A percentile compares a stretch with the other conserved stretches of the same genome.
Conservation (phyloP, 1,140 invertebrate genomes). For the Metaphire vulgaris region DNA sequence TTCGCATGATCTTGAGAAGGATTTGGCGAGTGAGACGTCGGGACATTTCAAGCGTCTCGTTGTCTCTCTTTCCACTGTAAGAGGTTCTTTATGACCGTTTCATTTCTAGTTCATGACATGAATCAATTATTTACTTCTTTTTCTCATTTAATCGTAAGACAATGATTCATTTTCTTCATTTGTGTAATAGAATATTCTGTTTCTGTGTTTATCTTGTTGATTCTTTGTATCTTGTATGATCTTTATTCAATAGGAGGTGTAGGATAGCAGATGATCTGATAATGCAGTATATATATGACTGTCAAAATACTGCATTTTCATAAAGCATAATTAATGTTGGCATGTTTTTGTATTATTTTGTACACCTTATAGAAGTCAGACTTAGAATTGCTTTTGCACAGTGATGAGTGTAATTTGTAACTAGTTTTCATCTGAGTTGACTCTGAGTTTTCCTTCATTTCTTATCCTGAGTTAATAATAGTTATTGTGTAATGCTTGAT, state of each 20-base stretch:
- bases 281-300: too few relatives aligned
- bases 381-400: too few relatives aligned
- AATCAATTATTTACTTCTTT: too few relatives aligned
- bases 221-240: neutral
- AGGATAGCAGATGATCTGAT: too few relatives aligned
- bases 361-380: too few relatives aligned
- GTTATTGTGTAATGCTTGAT: too few relatives aligned
- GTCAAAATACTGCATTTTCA: too few relatives aligned
- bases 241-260: neutral
- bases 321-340: too few relatives aligned
- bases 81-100: neutral
- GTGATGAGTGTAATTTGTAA: too few relatives aligned
- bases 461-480: neutral
- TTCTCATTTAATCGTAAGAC: neutral
- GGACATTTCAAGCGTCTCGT: slow-evolving; percentile 34
- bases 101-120: too few relatives aligned
- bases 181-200: neutral
- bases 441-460: neutral
- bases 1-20: slow-evolving; percentile 32
- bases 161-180: neutral
- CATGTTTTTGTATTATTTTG: too few relatives aligned
- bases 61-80: slow-evolving; percentile 31
- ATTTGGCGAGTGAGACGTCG: slow-evolving; percentile 32
- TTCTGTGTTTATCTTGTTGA: neutral
- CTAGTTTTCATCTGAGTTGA: neutral